phyloP scores from a whole-genome alignment of 1,140 invertebrate genomes.

The Magallana ariakensis region DNA sequence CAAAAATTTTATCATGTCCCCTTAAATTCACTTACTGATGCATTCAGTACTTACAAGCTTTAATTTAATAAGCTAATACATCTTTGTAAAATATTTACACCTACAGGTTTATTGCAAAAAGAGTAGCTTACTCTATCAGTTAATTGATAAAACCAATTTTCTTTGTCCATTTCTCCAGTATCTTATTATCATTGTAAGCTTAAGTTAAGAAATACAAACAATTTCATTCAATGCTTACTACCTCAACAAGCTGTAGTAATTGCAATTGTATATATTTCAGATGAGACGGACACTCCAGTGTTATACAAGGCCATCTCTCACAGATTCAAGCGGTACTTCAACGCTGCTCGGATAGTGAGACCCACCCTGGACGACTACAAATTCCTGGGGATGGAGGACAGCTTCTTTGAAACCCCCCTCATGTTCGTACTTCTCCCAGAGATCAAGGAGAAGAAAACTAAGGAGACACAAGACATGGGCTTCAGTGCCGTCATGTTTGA shows the following conservation, averaged over 20 bases:
- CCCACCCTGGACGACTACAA: constrained; percentile 64
- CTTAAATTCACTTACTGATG: too few species aligned
- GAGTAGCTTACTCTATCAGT: too few species aligned
- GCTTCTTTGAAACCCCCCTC: constrained; percentile 62
- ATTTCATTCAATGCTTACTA: too few species aligned
- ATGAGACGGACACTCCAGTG: constrained; percentile 61
- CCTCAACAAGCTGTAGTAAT: too few species aligned
- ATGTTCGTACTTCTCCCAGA: constrained; percentile 63
- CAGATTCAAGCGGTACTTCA: constrained; percentile 69
- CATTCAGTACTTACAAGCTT: too few species aligned
- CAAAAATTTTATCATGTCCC: too few species aligned
- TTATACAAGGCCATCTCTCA: constrained; percentile 64
- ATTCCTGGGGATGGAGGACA: constrained; percentile 60
- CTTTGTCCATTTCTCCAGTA: too few species aligned
- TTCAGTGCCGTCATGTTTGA: constrained; percentile 67
- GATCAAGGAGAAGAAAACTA: constrained; percentile 7
- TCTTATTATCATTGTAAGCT: too few species aligned
- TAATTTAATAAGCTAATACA: too few species aligned
- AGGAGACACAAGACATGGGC: constrained; percentile 37
- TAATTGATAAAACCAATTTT: too few species aligned
- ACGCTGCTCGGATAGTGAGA: constrained; percentile 63
- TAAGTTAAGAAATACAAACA: neutral
- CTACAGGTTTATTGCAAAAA: too few species aligned
- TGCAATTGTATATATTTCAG: constrained; percentile 55
- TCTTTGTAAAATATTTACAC: too few species aligned